phyloP scores from a whole-genome alignment of 2,797 vertebrate species.

The Odontamblyopus rebecca region DNA sequence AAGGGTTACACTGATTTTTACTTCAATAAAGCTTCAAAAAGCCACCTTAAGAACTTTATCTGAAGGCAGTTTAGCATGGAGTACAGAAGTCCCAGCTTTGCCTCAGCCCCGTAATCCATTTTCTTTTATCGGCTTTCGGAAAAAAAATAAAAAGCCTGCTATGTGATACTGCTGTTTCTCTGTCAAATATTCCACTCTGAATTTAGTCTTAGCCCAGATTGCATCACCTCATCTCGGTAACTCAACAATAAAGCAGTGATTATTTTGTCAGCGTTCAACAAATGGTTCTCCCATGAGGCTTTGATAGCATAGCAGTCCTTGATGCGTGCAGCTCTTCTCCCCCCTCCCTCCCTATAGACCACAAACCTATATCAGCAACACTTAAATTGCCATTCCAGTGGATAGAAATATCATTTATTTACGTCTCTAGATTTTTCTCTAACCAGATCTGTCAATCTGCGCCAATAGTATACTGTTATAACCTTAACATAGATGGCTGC shows the following conservation, averaged over 20 bases:
- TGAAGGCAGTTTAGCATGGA: constrained; percentile 58
- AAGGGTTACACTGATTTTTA: constrained; percentile 33
- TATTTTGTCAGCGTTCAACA: constrained; percentile 41
- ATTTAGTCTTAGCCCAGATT: constrained; percentile 33
- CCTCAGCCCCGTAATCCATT: constrained; percentile 37
- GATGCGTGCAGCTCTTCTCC: constrained; percentile 23
- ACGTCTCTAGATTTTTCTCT: constrained; percentile 11
- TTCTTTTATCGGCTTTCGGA: constrained; percentile 39
- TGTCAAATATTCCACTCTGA: constrained; percentile 28
- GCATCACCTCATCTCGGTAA: constrained; percentile 40
- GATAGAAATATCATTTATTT: constrained; percentile 24
- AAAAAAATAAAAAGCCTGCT: constrained; percentile 24
- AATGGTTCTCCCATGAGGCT: constrained; percentile 24
- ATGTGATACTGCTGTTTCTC: constrained; percentile 35
- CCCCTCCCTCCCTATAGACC: constrained; percentile 16
- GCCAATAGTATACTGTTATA: neutral
- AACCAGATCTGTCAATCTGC: constrained; percentile 10
- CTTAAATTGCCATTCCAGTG: constrained; percentile 39
- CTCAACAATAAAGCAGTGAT: constrained; percentile 37
- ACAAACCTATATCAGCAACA: constrained; percentile 22
- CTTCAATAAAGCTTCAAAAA: constrained; percentile 49
- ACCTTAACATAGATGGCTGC: neutral
- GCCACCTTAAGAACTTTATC: constrained; percentile 61
- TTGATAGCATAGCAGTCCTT: constrained; percentile 28
- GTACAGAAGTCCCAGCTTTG: constrained; percentile 38